Percentiles rank a stretch among this genome's conserved stretches.
Evolutionary conservation across 1,140 invertebrate genomes (phyloP).

Genomic region (Brachionus calyciflorus): DNA sequence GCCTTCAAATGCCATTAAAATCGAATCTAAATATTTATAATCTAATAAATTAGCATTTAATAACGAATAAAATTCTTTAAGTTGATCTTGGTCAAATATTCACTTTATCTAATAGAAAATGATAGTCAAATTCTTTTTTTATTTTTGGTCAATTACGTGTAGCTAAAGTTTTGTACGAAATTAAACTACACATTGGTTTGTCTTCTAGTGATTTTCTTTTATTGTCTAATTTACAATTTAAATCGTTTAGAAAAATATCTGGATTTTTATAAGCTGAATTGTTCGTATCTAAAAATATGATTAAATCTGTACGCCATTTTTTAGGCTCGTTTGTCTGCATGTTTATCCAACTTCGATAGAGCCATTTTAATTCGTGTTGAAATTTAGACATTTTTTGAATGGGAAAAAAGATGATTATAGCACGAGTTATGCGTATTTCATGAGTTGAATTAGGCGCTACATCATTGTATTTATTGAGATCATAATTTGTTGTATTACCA

Average conservation of each 20-base stretch:
- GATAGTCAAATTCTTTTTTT: not conserved
- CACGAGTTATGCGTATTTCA: not conserved
- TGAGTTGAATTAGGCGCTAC: slow-evolving; percentile 1
- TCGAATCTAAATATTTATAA: slow-evolving; percentile 43
- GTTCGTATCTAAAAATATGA: slow-evolving; percentile 21
- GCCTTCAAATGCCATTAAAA: slow-evolving; percentile 40
- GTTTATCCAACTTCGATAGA: slow-evolving; percentile 44
- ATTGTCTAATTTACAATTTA: slow-evolving; percentile 33
- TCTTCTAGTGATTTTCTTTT: not conserved
- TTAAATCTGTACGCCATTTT: slow-evolving; percentile 24
- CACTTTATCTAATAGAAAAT: slow-evolving; percentile 3
- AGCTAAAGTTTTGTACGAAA: slow-evolving; percentile 3
- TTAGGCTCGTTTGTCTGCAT: slow-evolving; percentile 36
- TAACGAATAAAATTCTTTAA: slow-evolving; percentile 17
- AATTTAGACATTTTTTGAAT: not conserved
- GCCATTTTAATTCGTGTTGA: slow-evolving; percentile 20
- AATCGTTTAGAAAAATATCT: slow-evolving; percentile 26
- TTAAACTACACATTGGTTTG: slow-evolving; percentile 30
- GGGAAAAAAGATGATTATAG: slow-evolving; percentile 17
- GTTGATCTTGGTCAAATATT: slow-evolving; percentile 6
- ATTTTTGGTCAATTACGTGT: not conserved
- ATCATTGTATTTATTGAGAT: not conserved
- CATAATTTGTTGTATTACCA: not conserved
- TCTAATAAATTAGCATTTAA: not conserved
- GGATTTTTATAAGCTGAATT: not conserved